Conservation (phyloP, 1,140 invertebrate species). For the Triops longicaudatus region DNA sequence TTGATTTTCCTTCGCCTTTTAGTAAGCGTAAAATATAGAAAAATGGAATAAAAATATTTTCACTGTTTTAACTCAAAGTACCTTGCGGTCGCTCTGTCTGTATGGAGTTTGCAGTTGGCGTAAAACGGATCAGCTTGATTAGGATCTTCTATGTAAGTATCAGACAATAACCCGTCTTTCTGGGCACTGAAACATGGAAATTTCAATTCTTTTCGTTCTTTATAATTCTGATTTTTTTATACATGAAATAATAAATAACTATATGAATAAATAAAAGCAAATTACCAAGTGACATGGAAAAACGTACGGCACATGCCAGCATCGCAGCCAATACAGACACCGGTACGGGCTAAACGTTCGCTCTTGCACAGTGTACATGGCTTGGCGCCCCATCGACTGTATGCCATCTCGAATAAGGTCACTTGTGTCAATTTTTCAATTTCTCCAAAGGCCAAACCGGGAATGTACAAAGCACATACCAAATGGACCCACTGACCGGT, state of each 20-base stretch:
- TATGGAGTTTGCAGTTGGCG: constrained; percentile 88
- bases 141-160: constrained; percentile 84
- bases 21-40: neutral
- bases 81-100: constrained; percentile 53
- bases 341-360: constrained; percentile 72
- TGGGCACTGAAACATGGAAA: constrained; percentile 63
- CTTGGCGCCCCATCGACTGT: constrained; percentile 88
- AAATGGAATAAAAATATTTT: no score
- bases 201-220: neutral
- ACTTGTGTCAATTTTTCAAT: constrained; percentile 73
- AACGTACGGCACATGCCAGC: constrained; percentile 94
- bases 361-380: constrained; percentile 79
- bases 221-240: constrained; percentile 18
- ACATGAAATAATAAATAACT: no score
- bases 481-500: constrained; percentile 96
- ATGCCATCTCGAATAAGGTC: constrained; percentile 91
- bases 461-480: constrained; percentile 91
- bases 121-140: constrained; percentile 95
- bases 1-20: constrained; percentile 60
- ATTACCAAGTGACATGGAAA: constrained; percentile 94
- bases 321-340: constrained; percentile 93
- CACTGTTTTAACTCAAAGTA: constrained; percentile 25
- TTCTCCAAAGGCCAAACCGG: constrained; percentile 94
- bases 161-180: constrained; percentile 79
- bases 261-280: no score